Conservation (phyloP, 37 sponge, comb jelly and placozoan species). For the Oopsacas minuta region DNA sequence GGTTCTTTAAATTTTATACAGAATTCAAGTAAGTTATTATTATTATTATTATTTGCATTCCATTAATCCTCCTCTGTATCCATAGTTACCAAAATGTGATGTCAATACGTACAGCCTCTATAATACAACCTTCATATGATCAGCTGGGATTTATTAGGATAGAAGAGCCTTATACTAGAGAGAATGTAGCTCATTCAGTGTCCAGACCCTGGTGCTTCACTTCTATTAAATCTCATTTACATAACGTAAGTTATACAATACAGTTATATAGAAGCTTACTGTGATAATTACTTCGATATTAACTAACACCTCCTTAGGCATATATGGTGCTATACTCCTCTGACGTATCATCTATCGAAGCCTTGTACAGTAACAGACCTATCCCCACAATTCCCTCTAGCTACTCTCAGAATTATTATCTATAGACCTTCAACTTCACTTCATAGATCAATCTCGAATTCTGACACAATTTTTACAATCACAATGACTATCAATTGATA, state of each 20-base stretch:
- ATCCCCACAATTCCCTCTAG: not conserved
- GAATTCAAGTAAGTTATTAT: not conserved
- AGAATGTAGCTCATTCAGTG: not conserved
- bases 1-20: not conserved
- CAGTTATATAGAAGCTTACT: not conserved
- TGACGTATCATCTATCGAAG: not conserved
- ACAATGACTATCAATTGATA: not conserved
- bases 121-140: not conserved
- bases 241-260: not conserved
- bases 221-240: not conserved
- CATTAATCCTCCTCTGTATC: not conserved
- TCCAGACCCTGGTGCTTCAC: slow-evolving; percentile 15
- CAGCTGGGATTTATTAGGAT: not conserved
- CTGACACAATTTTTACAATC: not conserved
- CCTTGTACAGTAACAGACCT: not conserved
- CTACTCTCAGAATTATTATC: not conserved
- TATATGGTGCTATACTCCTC: not conserved
- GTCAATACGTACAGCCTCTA: not conserved
- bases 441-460: not conserved
- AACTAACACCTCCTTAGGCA: not conserved
- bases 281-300: not conserved
- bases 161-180: not conserved
- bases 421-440: not conserved
- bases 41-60: too few species aligned
- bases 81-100: not conserved